Base-by-base conservation (phyloP, 1,140 invertebrate species). In the Nomia melanderi region DNA sequence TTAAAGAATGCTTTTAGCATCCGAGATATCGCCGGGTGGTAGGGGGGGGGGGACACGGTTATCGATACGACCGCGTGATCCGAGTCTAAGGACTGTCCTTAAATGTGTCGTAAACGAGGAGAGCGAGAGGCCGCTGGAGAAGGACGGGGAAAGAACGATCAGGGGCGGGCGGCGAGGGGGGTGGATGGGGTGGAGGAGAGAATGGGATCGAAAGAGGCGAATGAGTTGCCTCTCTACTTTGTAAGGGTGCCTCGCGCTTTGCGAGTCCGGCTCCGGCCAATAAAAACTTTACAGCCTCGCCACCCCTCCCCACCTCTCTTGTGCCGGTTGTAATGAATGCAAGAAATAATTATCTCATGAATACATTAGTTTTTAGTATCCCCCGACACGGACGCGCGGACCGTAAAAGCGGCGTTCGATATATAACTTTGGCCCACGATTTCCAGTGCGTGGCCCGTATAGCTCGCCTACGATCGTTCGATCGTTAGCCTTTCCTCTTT, bases 321-420 rank as follows among this genome's bases (percentile, higher is more conserved):
- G 59, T 59, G 72, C 63, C 74, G n/a, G n/a, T n/a, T n/a, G 82
- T 90, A 90, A 91, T 90, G 88, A 90, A 90, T 91, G 89, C 90
- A 88, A 90, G 90, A 91, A 91, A 91, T 90, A 90, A 91, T 91
- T 91, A 91, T 90, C 89, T 91, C 90, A 91, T 90, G 89, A 91
- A 91, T 91, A 91, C 88, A 90, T 90, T 90, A 91, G 81, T 89
- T 91, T 50, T 91, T 90, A 90, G 79, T 88, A 86, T 86, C 86
- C 77, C 62, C 83, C 84, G 81, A 87, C 86, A 83, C 81, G 86
- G 78, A 88, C 74, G 75, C 74, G 75, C 75, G 79, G 70, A 85
- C 86, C 82, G 79, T 89, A 88, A 90, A 90, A 80, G 66, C 71
- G 57, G 75, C 78, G 59, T 79, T 76, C 71, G 80, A 85, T 80